Conservation (phyloP, 2,797 vertebrate genomes). For the Neosilurus hyrtlii region DNA sequence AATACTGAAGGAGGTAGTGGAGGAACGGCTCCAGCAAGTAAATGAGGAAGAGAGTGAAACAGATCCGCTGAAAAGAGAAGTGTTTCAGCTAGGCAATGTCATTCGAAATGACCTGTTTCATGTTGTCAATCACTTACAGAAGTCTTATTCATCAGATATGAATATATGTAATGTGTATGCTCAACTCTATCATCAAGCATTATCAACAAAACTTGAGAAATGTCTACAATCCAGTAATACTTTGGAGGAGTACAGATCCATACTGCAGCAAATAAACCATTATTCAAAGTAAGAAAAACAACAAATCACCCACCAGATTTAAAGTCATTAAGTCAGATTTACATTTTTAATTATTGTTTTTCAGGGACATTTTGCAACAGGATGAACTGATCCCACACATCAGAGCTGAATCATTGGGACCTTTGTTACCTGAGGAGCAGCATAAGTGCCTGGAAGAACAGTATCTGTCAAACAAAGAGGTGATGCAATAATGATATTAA, state of each 20-base stretch:
- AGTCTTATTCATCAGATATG: slow-evolving; percentile 77
- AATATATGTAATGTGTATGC: slow-evolving; percentile 77
- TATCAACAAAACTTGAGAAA: slow-evolving; percentile 68
- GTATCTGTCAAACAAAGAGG: slow-evolving; percentile 73
- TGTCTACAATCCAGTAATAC: slow-evolving; percentile 64
- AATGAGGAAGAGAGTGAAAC: slow-evolving; percentile 12
- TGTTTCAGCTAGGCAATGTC: slow-evolving; percentile 73
- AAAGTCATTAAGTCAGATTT: neutral
- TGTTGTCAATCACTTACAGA: slow-evolving; percentile 70
- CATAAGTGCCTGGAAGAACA: slow-evolving; percentile 66
- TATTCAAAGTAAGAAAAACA: slow-evolving; percentile 78
- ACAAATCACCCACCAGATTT: neutral
- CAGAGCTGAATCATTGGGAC: slow-evolving; percentile 67
- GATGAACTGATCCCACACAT: slow-evolving; percentile 68
- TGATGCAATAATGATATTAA: slow-evolving; percentile 56
- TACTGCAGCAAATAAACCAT: slow-evolving; percentile 81
- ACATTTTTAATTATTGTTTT: slow-evolving; percentile 23
- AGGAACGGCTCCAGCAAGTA: slow-evolving; percentile 64
- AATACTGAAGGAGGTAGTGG: slow-evolving; percentile 67
- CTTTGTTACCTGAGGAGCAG: slow-evolving; percentile 68
- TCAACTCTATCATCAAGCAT: slow-evolving; percentile 75
- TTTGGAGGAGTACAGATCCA: slow-evolving; percentile 71
- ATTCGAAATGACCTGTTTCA: slow-evolving; percentile 79
- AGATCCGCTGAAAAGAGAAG: slow-evolving; percentile 62
- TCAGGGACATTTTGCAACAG: slow-evolving; percentile 77